Conservation (phyloP, 1,140 invertebrate species). For the Oryctes rhinoceros region DNA sequence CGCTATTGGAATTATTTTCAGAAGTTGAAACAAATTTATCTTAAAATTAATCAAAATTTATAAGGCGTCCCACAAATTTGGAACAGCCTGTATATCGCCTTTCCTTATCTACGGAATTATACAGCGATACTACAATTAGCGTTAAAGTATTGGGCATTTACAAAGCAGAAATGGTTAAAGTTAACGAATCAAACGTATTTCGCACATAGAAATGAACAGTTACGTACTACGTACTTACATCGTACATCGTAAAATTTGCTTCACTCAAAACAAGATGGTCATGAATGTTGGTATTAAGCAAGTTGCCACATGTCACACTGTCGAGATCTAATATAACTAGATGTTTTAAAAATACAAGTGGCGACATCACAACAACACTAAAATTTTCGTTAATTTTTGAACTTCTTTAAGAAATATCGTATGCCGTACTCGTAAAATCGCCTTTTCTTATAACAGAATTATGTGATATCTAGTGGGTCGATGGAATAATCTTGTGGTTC, state of each 20-base stretch:
- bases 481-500: background rate
- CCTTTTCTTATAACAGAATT: background rate
- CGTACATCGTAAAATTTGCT: background rate
- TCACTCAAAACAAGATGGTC: constrained; percentile 5
- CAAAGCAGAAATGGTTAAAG: no score
- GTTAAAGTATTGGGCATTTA: no score
- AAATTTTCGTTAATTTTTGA: constrained; percentile 37
- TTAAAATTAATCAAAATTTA: no score
- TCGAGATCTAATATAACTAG: background rate
- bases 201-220: no score
- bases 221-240: no score
- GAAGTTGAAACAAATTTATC: no score
- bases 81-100: no score
- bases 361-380: constrained; percentile 38
- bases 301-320: background rate
- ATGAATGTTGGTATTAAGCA: background rate
- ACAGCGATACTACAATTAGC: no score
- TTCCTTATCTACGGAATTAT: no score
- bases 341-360: constrained; percentile 28
- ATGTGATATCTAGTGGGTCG: background rate
- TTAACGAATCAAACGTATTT: no score
- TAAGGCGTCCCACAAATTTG: no score
- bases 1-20: no score
- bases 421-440: background rate
- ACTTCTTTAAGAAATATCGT: constrained; percentile 3